Base-by-base conservation (phyloP, 2,113 vertebrate genomes). In the Monarcha castaneiventris region DNA sequence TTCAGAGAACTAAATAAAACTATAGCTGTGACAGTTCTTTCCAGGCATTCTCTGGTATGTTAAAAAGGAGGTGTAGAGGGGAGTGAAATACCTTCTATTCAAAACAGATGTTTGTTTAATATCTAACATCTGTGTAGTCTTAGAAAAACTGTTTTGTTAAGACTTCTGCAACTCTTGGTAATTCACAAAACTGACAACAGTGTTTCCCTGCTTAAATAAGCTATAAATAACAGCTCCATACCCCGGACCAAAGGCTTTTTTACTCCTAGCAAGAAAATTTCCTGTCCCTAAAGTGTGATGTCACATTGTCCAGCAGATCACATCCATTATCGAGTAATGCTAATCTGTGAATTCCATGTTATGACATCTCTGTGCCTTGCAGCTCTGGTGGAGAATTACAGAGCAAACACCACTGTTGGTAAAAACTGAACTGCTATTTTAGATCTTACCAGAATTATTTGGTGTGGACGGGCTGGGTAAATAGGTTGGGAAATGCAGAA, bases 51-150 rank as follows among this genome's bases (percentile, higher is more conserved):
- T 77, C 91, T 86, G 76, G 79, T 83, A 92, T 23, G 66, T 93
- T 97, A 68, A 64, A 90, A 77, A 90, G 93, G 84, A 88, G 16
- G 56, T 74, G 55, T 43, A 77, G 72, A 74, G 67, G 78, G 92
- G 90, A 79, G 76, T 96, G 92, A 96, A 97, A 95, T 94, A 84
- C 75, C 87, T 96, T 97, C 89, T 87, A 77, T 95, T 96, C 94
- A 94, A 98, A 98, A 96, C 97, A 98, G 97, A 97, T 98, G 97
- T 96, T 97, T 97, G 95, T 96, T 98, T 98, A 97, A 98, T 96
- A 98, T 97, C 79, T 90, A 97, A 97, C 97, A 98, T 98, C 97
- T 98, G 97, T 89, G 83, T 95, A 95, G 91, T 96, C 94, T 94
- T 97, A 97, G 81, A 95, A 97, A 97, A 93, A 93, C 96, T 64